Base-by-base conservation (phyloP, 2,113 vertebrate genomes). In the Macaca mulatta region DNA sequence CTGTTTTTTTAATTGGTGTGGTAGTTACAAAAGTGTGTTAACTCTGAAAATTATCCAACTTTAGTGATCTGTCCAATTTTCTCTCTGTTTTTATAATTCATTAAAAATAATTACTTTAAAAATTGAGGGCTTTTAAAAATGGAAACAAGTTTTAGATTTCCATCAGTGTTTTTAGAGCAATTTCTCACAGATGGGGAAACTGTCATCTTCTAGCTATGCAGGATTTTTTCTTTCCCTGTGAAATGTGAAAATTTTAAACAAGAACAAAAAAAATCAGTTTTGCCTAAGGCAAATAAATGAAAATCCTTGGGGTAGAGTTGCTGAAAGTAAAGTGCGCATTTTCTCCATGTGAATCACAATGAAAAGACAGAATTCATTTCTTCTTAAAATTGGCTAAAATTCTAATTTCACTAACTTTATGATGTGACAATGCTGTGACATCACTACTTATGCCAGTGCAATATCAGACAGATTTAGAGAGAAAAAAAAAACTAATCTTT, bases 111-210 rank as follows among this genome's bases (percentile, higher is more conserved):
- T 55, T 55, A 35, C 52, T 89, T 84, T 88, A 82, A 84, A 96
- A 96, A 81, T 67, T 61, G 30, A 95, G 89, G 64, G 13, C 45
- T 84, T 97, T 95, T 52, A 89, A 81, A 95, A 95, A 64, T 85
- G 87, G 90, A 92, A 97, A 88, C 50, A 20, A 77, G 78, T 89
- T 97, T 92, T 80, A 95, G 52, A 89, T n/a, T 92, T 92, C 52
- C 27, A 92, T 55, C 59, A 79, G 5, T 93, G 81, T 89, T 89
- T 95, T 81, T 72, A 67, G 89, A 96, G 52, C 43, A 55, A 20
- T 77, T 96, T 93, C 64, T 96, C 94, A 84, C 96, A 97, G 92
- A 98, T 95, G 95, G 97, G 69, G 86, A 91, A 96, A 80, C 61
- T 88, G 79, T 93, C 86, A 88, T 79, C 14, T 35, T 91, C 45